Conservation (phyloP, 2,888 invertebrate species). For the Lamellibrachia satsuma region DNA sequence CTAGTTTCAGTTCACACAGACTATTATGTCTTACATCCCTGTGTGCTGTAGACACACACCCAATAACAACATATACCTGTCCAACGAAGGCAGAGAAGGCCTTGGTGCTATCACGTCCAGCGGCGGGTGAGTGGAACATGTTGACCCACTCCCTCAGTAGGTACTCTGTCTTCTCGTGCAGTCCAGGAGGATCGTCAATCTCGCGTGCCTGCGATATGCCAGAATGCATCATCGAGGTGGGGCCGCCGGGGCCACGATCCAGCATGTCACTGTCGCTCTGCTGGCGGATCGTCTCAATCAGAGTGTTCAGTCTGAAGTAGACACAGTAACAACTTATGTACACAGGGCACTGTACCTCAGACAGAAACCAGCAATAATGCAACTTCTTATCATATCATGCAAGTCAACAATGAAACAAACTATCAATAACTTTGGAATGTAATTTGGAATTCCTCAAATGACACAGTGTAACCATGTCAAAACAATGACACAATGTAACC, state of each 20-base stretch:
- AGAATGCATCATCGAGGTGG: constrained; percentile 83
- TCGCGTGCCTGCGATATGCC: constrained; percentile 88
- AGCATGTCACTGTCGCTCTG: constrained; percentile 76
- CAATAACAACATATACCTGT: constrained; percentile 66
- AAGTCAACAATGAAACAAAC: background rate
- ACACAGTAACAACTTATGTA: background rate
- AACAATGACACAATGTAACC: background rate
- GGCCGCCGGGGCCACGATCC: constrained; percentile 76
- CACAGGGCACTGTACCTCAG: no score
- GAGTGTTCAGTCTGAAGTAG: constrained; percentile 71
- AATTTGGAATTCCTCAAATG: background rate
- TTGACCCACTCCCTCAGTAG: constrained; percentile 94
- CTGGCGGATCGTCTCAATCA: constrained; percentile 83
- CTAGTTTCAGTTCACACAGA: no score
- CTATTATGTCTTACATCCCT: background rate
- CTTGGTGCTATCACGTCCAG: constrained; percentile 71
- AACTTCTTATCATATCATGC: background rate
- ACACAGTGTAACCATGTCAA: background rate
- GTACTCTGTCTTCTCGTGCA: constrained; percentile 93
- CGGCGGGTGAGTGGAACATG: constrained; percentile 78
- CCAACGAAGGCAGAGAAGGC: constrained; percentile 94
- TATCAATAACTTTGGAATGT: background rate
- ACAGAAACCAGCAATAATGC: no score
- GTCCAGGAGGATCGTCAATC: constrained; percentile 90
- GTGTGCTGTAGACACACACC: no score